Percentiles rank a stretch among this genome's conserved stretches.
Conservation (phyloP, 2,113 vertebrate species). For the Beaufortia kweichowensis region DNA sequence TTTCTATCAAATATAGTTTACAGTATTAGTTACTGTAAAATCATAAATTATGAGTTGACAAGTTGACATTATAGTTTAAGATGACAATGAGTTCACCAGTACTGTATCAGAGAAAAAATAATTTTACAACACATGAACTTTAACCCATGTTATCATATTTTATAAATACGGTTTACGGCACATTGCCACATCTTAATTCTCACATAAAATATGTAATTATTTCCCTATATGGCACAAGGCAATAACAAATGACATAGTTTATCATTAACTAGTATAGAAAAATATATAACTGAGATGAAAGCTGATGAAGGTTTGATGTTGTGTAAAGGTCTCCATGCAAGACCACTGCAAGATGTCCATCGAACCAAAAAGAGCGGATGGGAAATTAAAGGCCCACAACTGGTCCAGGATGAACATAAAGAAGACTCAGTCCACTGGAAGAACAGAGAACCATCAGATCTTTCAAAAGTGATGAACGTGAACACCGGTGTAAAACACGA, state of each 20-base stretch:
- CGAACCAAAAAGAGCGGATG: slow-evolving; percentile 26
- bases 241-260: not conserved
- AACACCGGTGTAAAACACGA: not conserved
- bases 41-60: no score
- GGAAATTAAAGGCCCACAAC: slow-evolving; percentile 8
- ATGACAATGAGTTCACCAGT: no score
- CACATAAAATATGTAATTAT: slow-evolving; percentile 8
- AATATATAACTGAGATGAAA: no score
- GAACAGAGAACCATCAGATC: not conserved
- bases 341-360: slow-evolving; percentile 38
- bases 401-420: slow-evolving; percentile 19
- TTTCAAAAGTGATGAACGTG: not conserved
- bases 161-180: not conserved
- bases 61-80: no score
- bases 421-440: not conserved
- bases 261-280: not conserved
- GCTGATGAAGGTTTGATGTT: not conserved
- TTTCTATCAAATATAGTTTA: no score
- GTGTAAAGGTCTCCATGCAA: slow-evolving; percentile 43
- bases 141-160: not conserved
- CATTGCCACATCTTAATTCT: not conserved
- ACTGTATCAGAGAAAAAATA: no score
- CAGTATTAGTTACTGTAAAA: no score
- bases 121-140: slow-evolving; percentile 8
- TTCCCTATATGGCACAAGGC: not conserved